These are phyloP conservation scores for Leucophora obtusa DNA, from an alignment of 2,888 invertebrate genomes.

Conservation along the genomic window DNA sequence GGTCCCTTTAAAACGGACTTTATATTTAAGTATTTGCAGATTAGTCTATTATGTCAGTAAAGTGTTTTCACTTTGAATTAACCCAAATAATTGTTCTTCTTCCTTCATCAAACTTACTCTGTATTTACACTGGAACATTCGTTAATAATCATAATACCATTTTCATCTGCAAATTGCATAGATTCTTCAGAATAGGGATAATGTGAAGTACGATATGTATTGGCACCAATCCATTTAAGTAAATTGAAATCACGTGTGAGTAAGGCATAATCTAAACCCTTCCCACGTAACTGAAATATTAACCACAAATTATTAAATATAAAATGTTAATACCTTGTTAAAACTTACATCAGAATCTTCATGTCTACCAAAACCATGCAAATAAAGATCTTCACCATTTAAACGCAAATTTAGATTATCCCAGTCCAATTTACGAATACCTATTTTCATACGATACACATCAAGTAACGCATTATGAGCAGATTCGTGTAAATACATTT, in stretches of 20 bases:
- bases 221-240: constrained; percentile 96
- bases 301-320: not conserved
- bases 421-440: constrained; percentile 91
- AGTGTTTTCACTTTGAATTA: no score
- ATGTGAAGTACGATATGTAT: constrained; percentile 96
- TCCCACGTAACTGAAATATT: constrained; percentile 87
- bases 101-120: constrained; percentile 80
- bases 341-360: constrained; percentile 91
- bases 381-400: constrained; percentile 90
- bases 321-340: not conserved
- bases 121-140: constrained; percentile 96
- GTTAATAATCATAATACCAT: constrained; percentile 96
- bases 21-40: no score
- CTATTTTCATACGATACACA: constrained; percentile 90
- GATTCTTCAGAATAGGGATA: constrained; percentile 99
- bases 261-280: constrained; percentile 93
- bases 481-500: constrained; percentile 79
- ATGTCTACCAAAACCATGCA: constrained; percentile 95
- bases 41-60: no score
- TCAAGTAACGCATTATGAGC: constrained; percentile 80
- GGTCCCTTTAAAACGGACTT: no score
- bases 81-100: not conserved
- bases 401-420: constrained; percentile 86
- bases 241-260: constrained; percentile 95
- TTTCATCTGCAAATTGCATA: constrained; percentile 93